These are phyloP conservation scores for Dusona sp. DNA, from an alignment of 2,888 invertebrate species.

Conservation along the genomic window DNA sequence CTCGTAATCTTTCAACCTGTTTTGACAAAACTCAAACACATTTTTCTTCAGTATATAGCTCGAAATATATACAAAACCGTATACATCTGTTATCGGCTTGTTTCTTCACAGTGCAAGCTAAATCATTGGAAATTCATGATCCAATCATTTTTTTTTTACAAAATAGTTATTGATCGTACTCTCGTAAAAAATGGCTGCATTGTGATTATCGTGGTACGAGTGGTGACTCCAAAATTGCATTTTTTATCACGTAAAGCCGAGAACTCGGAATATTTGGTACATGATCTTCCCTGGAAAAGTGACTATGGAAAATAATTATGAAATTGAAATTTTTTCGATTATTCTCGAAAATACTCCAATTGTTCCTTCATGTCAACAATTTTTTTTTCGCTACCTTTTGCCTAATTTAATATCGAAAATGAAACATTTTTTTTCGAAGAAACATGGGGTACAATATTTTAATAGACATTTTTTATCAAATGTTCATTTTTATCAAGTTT, in stretches of 20 bases:
- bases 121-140: background rate
- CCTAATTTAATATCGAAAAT: background rate
- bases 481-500: background rate
- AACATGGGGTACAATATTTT: too few species aligned
- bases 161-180: background rate
- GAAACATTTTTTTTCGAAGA: too few species aligned
- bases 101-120: background rate
- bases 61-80: slow-evolving; percentile 54
- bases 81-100: slow-evolving; percentile 8
- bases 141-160: background rate
- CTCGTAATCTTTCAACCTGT: background rate
- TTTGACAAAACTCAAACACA: slow-evolving; percentile 36
- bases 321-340: background rate
- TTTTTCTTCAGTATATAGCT: slow-evolving; percentile 16
- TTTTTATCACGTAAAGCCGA: background rate
- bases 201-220: background rate
- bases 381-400: background rate
- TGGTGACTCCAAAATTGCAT: background rate
- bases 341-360: background rate
- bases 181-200: background rate
- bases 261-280: background rate
- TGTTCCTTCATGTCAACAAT: background rate
- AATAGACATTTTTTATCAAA: background rate
- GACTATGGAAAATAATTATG: background rate
- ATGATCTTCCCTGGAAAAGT: background rate